Conservation (phyloP, 2,797 vertebrate genomes). For the Chanos chanos region DNA sequence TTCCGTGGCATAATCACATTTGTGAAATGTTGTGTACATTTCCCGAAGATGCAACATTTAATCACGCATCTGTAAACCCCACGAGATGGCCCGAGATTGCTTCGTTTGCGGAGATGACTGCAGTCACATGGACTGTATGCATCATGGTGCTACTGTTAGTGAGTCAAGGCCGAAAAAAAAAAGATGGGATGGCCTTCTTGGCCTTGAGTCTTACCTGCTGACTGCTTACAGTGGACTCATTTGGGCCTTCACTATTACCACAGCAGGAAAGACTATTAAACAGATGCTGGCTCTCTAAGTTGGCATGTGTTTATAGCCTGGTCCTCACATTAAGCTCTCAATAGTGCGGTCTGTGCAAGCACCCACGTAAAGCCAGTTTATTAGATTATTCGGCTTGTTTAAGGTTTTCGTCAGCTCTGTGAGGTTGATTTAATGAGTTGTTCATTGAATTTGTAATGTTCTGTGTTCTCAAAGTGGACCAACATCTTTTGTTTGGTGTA, state of each 20-base stretch:
- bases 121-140: no score
- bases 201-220: conserved; percentile 21
- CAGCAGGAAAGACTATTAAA: conserved; percentile 40
- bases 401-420: conserved; percentile 20
- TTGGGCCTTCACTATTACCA: conserved; percentile 15
- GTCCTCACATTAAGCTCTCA: background rate
- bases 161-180: conserved; percentile 1
- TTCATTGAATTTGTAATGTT: conserved; percentile 29
- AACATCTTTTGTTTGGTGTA: background rate
- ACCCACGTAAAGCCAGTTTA: conserved; percentile 26
- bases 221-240: conserved; percentile 13
- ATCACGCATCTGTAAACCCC: no score
- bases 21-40: no score
- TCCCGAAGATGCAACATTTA: no score
- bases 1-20: no score
- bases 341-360: conserved; percentile 13
- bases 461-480: conserved; percentile 33
- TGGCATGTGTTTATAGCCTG: conserved; percentile 6
- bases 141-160: no score
- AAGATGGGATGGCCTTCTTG: conserved; percentile 15
- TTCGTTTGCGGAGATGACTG: no score
- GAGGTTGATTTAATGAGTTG: conserved; percentile 28
- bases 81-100: no score
- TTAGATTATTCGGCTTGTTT: conserved; percentile 35
- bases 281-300: conserved; percentile 30